These are phyloP conservation scores for Daphoenositta chrysoptera DNA, from an alignment of 2,113 vertebrate species.

Conservation along the genomic window DNA sequence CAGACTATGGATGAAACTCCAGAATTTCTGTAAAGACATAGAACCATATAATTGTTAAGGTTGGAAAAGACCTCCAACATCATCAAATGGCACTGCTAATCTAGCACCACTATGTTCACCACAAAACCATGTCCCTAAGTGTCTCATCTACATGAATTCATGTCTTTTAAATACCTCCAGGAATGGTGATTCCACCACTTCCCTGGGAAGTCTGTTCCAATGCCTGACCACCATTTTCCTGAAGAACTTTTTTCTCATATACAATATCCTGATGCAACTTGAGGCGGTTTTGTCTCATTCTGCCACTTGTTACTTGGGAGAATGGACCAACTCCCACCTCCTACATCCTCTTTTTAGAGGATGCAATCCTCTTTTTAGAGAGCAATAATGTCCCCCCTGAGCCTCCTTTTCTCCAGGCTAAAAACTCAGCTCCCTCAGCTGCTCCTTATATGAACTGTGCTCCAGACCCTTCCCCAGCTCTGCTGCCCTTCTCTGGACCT, in stretches of 20 bases:
- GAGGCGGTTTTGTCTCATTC: background rate
- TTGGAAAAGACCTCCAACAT: background rate
- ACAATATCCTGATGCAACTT: background rate
- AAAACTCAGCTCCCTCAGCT: background rate
- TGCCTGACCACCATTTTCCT: too few relatives aligned
- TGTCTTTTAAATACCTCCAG: background rate
- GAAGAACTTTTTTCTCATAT: background rate
- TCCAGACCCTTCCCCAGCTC: background rate
- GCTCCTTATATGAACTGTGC: background rate
- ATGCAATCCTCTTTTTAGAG: too few relatives aligned
- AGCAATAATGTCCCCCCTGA: rapidly evolving
- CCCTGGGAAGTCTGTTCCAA: background rate
- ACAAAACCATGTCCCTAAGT: background rate
- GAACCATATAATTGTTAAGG: background rate
- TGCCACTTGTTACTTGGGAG: background rate
- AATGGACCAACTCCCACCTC: background rate
- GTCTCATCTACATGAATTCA: background rate
- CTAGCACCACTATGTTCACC: background rate
- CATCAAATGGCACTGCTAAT: background rate
- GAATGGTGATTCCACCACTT: background rate
- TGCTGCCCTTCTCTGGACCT: background rate
- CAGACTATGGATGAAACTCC: background rate
- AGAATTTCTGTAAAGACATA: background rate
- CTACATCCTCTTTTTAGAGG: background rate
- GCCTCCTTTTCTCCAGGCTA: background rate